A percentile compares a stretch with the other conserved stretches of the same genome.
Evolutionary conservation across 64 coral and sea anemone genomes (phyloP).

Genomic region (Catalaphyllia jardinei): DNA sequence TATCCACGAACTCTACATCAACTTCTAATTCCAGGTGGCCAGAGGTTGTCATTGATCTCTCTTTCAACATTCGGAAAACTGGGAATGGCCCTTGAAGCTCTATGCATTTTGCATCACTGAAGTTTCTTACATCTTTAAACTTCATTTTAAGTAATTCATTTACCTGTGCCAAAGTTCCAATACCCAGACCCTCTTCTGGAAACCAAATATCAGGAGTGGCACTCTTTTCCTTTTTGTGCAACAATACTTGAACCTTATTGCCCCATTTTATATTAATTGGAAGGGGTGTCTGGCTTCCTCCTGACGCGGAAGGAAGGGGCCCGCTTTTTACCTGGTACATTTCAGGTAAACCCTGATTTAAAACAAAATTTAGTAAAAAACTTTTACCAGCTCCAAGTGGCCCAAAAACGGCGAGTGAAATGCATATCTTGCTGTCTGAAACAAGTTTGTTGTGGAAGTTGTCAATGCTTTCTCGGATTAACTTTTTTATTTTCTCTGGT

Average conservation of each 20-base stretch:
- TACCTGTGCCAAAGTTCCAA: neutral
- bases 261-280: constrained; percentile 54
- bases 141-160: neutral
- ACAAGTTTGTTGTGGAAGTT: constrained; percentile 42
- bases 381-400: constrained; percentile 57
- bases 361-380: constrained; percentile 50
- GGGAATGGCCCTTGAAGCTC: constrained; percentile 57
- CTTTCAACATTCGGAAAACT: constrained; percentile 31
- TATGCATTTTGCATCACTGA: neutral
- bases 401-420: constrained; percentile 56
- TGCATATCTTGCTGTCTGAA: constrained; percentile 28
- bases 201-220: neutral
- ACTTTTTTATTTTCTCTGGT: constrained; percentile 12
- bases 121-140: constrained; percentile 19
- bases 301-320: constrained; percentile 49
- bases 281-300: constrained; percentile 53
- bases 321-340: neutral
- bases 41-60: neutral
- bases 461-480: constrained; percentile 39
- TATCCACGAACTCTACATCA: constrained; percentile 55
- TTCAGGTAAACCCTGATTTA: constrained; percentile 16
- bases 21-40: constrained; percentile 20
- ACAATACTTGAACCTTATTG: constrained; percentile 7
- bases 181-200: neutral
- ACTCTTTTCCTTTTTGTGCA: neutral